These are phyloP conservation scores for Eilema caniola DNA, from an alignment of 2,888 invertebrate genomes.

Conservation along the genomic window DNA sequence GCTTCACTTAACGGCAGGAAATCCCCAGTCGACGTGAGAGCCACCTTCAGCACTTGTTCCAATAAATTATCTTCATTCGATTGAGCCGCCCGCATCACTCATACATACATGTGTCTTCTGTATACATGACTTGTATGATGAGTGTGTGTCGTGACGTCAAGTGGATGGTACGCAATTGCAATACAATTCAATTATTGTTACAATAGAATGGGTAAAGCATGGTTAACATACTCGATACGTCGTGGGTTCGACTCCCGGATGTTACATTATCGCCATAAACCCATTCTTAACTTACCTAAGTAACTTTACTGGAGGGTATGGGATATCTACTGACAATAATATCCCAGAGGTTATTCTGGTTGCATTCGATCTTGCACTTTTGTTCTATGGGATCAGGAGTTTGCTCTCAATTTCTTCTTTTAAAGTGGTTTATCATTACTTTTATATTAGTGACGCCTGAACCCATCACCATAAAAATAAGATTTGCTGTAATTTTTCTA, in stretches of 20 bases:
- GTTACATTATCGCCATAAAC: too few species aligned
- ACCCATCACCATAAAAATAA: too few species aligned
- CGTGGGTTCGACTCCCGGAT: not conserved
- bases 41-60: slow-evolving; percentile 30
- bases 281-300: too few species aligned
- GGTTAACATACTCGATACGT: not conserved
- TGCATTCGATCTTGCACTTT: too few species aligned
- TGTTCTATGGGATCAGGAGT: too few species aligned
- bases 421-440: too few species aligned
- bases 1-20: slow-evolving; percentile 31
- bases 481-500: too few species aligned
- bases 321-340: too few species aligned
- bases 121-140: not conserved
- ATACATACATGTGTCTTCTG: not conserved
- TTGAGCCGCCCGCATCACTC: slow-evolving; percentile 40
- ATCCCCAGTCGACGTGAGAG: slow-evolving; percentile 23
- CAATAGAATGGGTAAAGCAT: not conserved
- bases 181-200: not conserved
- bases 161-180: not conserved
- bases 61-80: slow-evolving; percentile 34
- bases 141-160: not conserved
- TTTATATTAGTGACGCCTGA: too few species aligned
- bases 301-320: too few species aligned
- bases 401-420: too few species aligned
- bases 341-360: too few species aligned